Evolutionary conservation across 2,888 invertebrate species (phyloP), one percentile per base, ranked within the genome.

Genomic region (Onthophagus sagittarius): DNA sequence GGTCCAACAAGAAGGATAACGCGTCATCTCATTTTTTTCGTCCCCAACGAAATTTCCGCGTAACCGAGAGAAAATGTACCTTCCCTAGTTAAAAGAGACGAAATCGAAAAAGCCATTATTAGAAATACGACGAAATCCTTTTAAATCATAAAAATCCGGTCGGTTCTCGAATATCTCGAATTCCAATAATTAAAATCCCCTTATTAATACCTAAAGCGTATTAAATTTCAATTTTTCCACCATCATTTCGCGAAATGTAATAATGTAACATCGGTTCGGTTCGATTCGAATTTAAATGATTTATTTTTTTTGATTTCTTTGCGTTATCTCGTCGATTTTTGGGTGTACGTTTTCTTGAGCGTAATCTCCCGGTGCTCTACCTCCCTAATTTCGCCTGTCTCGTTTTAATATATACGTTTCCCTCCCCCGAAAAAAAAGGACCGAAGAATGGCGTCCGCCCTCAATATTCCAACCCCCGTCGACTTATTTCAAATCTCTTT

Each of bases 361-460:
- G 76, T 78, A 78, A 78, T 78, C 78, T 77, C 73, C 74, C 75
- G 75, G 77, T 74, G 77, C 76, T 69, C 70, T 74, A 77, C 79
- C 71, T 77, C 78, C 77, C 78, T 77, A 77, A 79, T 79, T 78
- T 78, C 76, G 31, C 75, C 78, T 79, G 79, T 79, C 78, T 79
- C 76, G 78, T 79, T 67, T 78, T 78, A 79, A 79, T 79, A 78
- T 78, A 79, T 79, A 77, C 79, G 78, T 78, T 75, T 77, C 77
- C 78, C 74, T 74, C 39, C 39, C 7, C 39, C n/a, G n/a, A n/a
- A 11, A 53, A 53, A 11, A 53, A 53, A 9, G 6, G 39, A 23
- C 2, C 39, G 39, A 53, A 53, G 39, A 53, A 53, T 53, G 11
- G 39, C 39, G 39, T 53, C 39, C 39, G 39, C 39, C 39, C 39